Conservation (phyloP, 2,888 invertebrate species). For the Hirtodrosophila trivittata region DNA sequence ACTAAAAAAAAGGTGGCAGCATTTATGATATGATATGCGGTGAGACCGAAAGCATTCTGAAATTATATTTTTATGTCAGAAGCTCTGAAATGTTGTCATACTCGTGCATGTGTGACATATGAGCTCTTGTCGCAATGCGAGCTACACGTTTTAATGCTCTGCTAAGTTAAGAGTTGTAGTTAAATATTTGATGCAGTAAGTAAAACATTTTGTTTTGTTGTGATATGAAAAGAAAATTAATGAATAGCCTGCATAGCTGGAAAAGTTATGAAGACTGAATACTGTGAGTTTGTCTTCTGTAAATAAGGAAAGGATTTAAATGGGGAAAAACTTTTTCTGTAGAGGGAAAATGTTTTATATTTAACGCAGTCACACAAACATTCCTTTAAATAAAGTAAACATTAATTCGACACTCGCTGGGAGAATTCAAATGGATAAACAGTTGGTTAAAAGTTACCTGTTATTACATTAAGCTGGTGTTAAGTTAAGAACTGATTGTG, state of each 20-base stretch:
- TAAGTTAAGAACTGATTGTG: no score
- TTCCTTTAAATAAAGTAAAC: no score
- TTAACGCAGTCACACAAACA: no score
- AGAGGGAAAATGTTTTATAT: no score
- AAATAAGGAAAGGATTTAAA: no score
- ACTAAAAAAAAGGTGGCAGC: constrained; percentile 21
- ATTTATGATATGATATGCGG: constrained; percentile 33
- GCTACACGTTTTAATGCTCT: constrained; percentile 5
- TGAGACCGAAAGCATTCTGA: constrained; percentile 20
- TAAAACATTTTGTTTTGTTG: constrained; percentile 2
- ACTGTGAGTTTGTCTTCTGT: no score
- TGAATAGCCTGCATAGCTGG: not conserved
- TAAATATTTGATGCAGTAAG: constrained; percentile 5
- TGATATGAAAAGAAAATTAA: constrained; percentile 1
- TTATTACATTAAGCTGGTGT: no score
- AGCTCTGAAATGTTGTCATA: not conserved
- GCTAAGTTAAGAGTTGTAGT: not conserved
- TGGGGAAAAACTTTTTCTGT: no score
- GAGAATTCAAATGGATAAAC: no score
- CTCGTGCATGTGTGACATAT: not conserved
- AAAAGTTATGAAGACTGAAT: not conserved
- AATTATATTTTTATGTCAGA: constrained; percentile 30
- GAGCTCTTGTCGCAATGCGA: constrained; percentile 4
- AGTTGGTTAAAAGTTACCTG: no score
- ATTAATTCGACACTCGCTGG: no score